phyloP scores from a whole-genome alignment of 1,140 invertebrate genomes.

The Cepaea nemoralis region DNA sequence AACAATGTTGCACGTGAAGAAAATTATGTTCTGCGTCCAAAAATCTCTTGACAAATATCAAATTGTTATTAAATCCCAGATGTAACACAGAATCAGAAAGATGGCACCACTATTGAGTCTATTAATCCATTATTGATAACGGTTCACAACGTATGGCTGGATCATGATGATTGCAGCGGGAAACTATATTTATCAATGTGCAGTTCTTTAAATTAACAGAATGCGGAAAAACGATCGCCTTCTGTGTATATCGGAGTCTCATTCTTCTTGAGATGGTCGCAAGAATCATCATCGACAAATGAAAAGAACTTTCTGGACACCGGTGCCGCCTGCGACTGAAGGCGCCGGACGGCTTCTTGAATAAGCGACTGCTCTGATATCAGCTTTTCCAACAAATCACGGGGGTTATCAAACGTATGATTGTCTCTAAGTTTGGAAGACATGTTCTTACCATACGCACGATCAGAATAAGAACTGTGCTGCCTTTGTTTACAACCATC shows the following conservation, averaged over 20 bases:
- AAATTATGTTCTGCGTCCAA: too few relatives aligned
- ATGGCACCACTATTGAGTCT: too few relatives aligned
- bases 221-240: neutral
- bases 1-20: too few relatives aligned
- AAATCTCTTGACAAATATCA: too few relatives aligned
- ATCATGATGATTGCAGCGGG: too few relatives aligned
- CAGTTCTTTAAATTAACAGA: neutral
- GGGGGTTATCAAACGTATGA: constrained; percentile 20
- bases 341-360: constrained; percentile 53
- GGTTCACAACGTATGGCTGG: too few relatives aligned
- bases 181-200: too few relatives aligned
- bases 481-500: neutral
- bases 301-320: neutral
- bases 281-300: constrained; percentile 21
- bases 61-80: too few relatives aligned
- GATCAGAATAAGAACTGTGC: neutral
- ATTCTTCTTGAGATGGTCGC: neutral
- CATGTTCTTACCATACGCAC: neutral
- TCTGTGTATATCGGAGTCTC: neutral
- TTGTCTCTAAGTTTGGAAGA: constrained; percentile 13
- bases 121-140: too few relatives aligned
- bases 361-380: constrained; percentile 51
- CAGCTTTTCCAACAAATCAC: constrained; percentile 45
- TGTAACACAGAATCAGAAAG: too few relatives aligned
- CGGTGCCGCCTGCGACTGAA: constrained; percentile 22